Evolutionary conservation across 2,113 vertebrate genomes (phyloP).

Genomic region (Semnornis frantzii): DNA sequence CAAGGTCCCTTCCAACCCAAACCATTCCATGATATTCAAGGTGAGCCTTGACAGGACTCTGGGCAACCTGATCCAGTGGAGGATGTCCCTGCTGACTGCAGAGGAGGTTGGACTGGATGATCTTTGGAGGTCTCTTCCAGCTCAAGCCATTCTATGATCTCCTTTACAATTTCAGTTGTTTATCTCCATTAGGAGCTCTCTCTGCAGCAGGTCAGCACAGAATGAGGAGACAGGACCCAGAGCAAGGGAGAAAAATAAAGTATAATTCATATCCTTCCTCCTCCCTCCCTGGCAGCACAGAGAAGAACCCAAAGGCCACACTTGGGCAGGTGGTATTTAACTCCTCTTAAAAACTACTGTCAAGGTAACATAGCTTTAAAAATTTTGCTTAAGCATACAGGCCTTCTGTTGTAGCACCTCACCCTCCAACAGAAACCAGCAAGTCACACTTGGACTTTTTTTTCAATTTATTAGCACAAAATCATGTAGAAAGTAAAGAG

Average conservation of each 20-base stretch:
- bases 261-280: neutral
- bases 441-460: neutral
- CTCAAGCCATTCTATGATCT: too few species aligned
- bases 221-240: neutral
- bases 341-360: neutral
- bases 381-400: neutral
- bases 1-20: too few species aligned
- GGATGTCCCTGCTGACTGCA: too few species aligned
- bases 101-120: too few species aligned
- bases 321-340: neutral
- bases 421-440: neutral
- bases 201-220: neutral
- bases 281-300: neutral
- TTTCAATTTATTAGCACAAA: conserved; percentile 64
- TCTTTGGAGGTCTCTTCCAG: too few species aligned
- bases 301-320: neutral
- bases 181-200: neutral
- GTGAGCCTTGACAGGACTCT: too few species aligned
- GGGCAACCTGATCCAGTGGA: too few species aligned
- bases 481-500: neutral
- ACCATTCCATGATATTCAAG: too few species aligned
- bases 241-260: neutral
- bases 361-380: neutral
- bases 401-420: neutral
- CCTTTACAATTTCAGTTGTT: neutral